phyloP scores from a whole-genome alignment of 2,113 vertebrate species.

The Cricetomys ansorgei region DNA sequence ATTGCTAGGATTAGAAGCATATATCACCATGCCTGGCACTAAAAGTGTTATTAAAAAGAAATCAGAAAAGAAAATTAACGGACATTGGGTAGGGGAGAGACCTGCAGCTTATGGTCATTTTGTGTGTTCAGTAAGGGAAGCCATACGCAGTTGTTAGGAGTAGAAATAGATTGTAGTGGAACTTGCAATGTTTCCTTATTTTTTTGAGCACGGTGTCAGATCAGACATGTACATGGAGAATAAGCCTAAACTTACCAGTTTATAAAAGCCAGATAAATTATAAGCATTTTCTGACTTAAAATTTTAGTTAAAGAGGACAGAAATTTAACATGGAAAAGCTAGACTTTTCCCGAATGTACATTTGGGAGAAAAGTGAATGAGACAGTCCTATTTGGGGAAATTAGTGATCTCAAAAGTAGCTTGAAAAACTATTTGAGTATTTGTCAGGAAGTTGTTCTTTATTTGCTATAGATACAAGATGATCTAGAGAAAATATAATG shows the following conservation, averaged over 20 bases:
- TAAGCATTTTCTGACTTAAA: background rate
- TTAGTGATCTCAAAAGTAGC: background rate
- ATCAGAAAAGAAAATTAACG: background rate
- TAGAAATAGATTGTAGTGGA: background rate
- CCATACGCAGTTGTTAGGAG: constrained; percentile 11
- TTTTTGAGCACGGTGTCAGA: background rate
- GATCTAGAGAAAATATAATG: background rate
- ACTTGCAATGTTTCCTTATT: constrained; percentile 29
- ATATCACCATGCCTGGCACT: background rate
- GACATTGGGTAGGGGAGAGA: background rate
- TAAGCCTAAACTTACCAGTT: background rate
- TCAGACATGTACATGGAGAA: background rate
- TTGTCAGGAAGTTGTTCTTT: constrained; percentile 8
- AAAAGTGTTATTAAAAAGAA: constrained; percentile 6
- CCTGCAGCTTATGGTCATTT: background rate
- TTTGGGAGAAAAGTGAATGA: background rate
- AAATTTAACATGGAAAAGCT: constrained; percentile 23
- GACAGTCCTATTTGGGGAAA: background rate
- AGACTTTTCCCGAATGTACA: constrained; percentile 32
- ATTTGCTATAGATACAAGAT: constrained; percentile 3
- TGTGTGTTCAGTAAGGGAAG: background rate
- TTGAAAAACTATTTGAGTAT: background rate
- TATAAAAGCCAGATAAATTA: constrained; percentile 4
- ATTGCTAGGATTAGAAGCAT: background rate
- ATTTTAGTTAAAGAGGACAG: background rate